Evolutionary conservation across 2,797 vertebrate genomes (phyloP).

Genomic region (Sylvia borin): DNA sequence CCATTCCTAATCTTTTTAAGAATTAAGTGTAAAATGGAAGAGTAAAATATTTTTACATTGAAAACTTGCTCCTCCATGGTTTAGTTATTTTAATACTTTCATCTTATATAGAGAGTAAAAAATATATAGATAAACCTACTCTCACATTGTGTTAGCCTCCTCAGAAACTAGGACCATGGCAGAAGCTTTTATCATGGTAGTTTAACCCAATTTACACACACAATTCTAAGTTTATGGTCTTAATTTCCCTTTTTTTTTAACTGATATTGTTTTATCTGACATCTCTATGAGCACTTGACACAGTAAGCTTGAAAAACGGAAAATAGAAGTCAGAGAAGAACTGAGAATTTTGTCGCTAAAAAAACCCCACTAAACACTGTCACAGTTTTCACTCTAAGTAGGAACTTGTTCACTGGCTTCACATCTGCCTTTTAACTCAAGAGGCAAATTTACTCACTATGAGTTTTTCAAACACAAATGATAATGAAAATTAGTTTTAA

Average conservation of each 20-base stretch:
- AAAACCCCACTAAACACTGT: fast-evolving
- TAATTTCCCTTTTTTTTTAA: background rate
- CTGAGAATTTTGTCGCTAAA: background rate
- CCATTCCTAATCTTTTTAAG: background rate
- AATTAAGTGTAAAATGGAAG: background rate
- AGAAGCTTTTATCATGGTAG: background rate
- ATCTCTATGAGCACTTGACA: background rate
- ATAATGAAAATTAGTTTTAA: background rate
- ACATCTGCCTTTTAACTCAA: background rate
- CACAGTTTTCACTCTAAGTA: background rate
- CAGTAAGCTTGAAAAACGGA: background rate
- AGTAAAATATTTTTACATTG: background rate
- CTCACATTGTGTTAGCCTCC: background rate
- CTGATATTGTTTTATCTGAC: background rate
- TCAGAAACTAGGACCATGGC: background rate
- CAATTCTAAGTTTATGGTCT: background rate
- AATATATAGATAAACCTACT: background rate
- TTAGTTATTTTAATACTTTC: background rate
- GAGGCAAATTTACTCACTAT: background rate
- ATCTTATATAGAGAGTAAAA: background rate
- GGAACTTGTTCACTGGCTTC: background rate
- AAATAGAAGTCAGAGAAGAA: background rate
- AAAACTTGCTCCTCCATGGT: background rate
- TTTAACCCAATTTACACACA: background rate
- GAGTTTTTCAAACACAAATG: background rate